phyloP scores from a whole-genome alignment of 2,888 invertebrate genomes.

The Phaedon cochleariae region DNA sequence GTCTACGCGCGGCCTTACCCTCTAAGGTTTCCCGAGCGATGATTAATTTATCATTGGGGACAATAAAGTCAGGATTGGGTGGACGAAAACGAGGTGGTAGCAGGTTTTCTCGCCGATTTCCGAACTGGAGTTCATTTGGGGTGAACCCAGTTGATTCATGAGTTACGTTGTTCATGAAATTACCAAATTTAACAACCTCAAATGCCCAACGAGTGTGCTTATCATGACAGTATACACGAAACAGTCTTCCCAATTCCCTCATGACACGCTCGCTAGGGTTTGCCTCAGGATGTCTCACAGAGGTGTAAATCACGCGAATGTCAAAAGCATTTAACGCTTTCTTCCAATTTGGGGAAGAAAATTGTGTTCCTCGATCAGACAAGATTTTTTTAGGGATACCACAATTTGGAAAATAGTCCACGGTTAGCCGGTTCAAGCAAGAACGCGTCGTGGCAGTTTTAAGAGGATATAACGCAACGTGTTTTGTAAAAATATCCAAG shows the following conservation, averaged over 20 bases:
- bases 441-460: not conserved
- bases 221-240: conserved; percentile 2
- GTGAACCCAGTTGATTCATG: not conserved
- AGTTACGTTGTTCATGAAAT: not conserved
- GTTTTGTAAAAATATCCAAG: not conserved
- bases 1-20: too few relatives aligned
- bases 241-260: not conserved
- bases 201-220: conserved; percentile 2
- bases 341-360: not conserved
- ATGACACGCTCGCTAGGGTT: not conserved
- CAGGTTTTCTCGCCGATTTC: not conserved
- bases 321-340: not conserved
- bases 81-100: not conserved
- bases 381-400: conserved; percentile 2
- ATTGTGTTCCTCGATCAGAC: not conserved
- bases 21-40: too few relatives aligned
- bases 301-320: not conserved
- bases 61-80: not conserved
- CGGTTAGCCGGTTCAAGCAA: conserved; percentile 2
- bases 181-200: conserved; percentile 1
- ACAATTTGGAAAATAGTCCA: not conserved
- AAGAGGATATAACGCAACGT: not conserved
- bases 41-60: not conserved
- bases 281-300: not conserved
- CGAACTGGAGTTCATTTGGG: conserved; percentile 1